Conservation (phyloP, 2,797 vertebrate species). For the Sebastes nivosus region DNA sequence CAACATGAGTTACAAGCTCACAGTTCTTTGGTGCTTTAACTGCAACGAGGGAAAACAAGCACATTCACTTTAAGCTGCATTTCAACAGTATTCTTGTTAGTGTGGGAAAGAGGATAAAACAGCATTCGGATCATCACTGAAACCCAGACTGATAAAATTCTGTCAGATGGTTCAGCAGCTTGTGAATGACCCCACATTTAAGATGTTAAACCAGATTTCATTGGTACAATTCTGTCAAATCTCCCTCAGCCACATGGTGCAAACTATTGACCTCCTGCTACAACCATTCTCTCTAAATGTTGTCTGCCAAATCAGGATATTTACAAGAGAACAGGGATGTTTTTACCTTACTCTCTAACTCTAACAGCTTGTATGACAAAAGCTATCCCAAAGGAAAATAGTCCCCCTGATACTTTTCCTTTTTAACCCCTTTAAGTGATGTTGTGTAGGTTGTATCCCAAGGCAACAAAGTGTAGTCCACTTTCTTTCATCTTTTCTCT, state of each 20-base stretch:
- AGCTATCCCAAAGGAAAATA: background rate
- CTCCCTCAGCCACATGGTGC: background rate
- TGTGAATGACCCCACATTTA: background rate
- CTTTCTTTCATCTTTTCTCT: background rate
- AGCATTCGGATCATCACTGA: background rate
- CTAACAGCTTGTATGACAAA: background rate
- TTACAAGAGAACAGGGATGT: background rate
- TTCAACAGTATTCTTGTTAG: background rate
- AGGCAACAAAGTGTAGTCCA: background rate
- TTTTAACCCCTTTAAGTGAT: background rate
- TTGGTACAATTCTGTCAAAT: background rate
- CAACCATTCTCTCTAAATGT: background rate
- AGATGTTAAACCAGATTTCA: background rate
- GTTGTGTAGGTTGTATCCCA: background rate
- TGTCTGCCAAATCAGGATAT: background rate
- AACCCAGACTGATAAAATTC: constrained; percentile 1
- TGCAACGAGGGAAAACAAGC: background rate
- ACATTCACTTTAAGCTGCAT: background rate
- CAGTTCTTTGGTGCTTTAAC: background rate
- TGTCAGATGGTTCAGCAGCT: constrained; percentile 12
- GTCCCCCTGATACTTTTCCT: background rate
- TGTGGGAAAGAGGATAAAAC: background rate
- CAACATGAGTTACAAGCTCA: background rate
- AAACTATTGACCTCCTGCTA: background rate
- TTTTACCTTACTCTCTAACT: fast-evolving